Base-by-base conservation (phyloP, 1,140 invertebrate species). In the Drosophila melanica region DNA sequence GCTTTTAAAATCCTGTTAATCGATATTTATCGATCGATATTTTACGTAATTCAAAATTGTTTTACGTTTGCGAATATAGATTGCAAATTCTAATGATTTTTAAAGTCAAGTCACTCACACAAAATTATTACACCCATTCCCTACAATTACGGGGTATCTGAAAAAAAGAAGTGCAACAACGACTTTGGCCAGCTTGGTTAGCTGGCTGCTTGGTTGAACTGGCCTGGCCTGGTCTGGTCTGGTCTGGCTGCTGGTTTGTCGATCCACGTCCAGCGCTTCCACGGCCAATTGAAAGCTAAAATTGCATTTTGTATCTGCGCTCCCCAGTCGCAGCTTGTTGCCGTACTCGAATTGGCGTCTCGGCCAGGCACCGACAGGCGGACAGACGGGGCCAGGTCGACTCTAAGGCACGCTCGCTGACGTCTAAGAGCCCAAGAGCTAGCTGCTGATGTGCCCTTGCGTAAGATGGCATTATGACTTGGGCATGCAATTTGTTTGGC, bases 201-300 rank as follows among this genome's bases (percentile, higher is more conserved):
- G 54, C 20, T 44, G 55, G 41, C 10, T 33, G 41, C 30, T 16
- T 30, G 30, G 27, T 35, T 35, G 14, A 35, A 35, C n/a, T 51
- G 50, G 37, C 12, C 37, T 39, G 37, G 37, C 37, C 48, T 33
- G 48, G n/a, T n/a, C 12, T 9, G 27, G 27, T 27, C 27, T 50
- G 47, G 1, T 11, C 39, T 41, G 39, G 5, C n/a, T 44, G 30
- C 33, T 57, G 11, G 50, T 16, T 37, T 55, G n/a, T 16, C 62
- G 37, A 18, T 35, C 33, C 53, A n/a, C 18, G 45, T 66, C 39
- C 39, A 53, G 54, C 77, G 69, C 66, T 85, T 77, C 81, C 79
- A 82, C 71, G 81, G 75, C 70, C 81, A 86, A 86, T 86, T 86
- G 81, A 87, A 86, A 87, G 82, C 82, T 86, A 72, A 86, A 86